Evolutionary conservation across 2,888 invertebrate species (phyloP).

Genomic region (Rhynchonema sp.): DNA sequence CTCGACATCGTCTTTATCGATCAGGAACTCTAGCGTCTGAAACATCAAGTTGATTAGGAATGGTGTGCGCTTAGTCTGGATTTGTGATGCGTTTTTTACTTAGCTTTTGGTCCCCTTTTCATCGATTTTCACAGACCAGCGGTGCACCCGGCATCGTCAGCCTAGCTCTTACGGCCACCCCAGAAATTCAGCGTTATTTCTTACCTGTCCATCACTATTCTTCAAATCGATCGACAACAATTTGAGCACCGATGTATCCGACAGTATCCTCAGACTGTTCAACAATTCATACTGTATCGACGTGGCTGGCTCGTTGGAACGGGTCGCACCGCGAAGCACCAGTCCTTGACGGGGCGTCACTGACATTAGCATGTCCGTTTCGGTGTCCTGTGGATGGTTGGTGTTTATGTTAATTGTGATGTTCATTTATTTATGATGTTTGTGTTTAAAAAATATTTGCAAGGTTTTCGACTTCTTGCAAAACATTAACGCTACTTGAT

Average conservation of each 20-base stretch:
- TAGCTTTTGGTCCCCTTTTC: no score
- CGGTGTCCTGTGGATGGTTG: slow-evolving; percentile 12
- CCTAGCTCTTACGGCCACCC: neutral
- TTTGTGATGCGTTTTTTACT: no score
- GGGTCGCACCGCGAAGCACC: neutral
- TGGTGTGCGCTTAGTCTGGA: no score
- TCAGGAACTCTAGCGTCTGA: slow-evolving; percentile 24
- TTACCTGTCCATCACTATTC: slow-evolving; percentile 6
- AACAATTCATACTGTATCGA: slow-evolving; percentile 17
- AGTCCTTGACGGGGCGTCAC: slow-evolving; percentile 3
- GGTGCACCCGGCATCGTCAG: no score
- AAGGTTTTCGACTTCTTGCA: no score
- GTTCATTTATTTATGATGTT: no score
- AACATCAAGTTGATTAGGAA: no score
- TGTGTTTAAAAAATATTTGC: no score
- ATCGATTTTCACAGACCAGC: no score
- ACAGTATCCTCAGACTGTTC: slow-evolving; percentile 11
- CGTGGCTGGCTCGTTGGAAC: slow-evolving; percentile 13
- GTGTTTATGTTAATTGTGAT: no score
- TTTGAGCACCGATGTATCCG: slow-evolving; percentile 14
- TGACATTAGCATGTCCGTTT: slow-evolving; percentile 23
- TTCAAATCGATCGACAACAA: slow-evolving; percentile 13
- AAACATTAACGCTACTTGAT: no score
- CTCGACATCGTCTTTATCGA: slow-evolving; percentile 30
- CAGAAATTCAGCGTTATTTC: neutral